A percentile compares a stretch with the other conserved stretches of the same genome.
phyloP scores from a whole-genome alignment of 2,113 vertebrate species.

The Pholis gunnellus region DNA sequence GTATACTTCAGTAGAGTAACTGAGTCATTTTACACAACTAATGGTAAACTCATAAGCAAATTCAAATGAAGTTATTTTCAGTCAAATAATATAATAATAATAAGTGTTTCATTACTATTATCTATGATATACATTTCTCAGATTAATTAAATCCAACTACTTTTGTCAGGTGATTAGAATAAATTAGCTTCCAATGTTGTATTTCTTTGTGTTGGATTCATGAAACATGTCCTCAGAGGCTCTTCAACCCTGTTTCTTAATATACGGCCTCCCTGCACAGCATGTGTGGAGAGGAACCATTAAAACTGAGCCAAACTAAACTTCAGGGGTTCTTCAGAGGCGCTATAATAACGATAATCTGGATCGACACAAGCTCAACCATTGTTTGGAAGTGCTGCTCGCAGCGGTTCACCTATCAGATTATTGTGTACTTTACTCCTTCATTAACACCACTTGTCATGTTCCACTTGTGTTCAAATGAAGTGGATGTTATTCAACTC shows the following conservation, averaged over 20 bases:
- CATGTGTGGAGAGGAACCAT: background rate
- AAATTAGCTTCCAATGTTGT: background rate
- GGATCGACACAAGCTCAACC: background rate
- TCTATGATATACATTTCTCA: background rate
- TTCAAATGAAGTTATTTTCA: background rate
- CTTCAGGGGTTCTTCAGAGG: slow-evolving; percentile 24
- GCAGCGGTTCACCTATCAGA: too few relatives aligned
- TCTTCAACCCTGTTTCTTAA: slow-evolving; percentile 5
- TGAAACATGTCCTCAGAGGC: background rate
- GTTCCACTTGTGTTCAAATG: background rate
- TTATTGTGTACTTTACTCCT: too few relatives aligned
- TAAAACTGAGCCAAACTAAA: slow-evolving; percentile 1
- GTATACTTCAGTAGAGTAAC: background rate
- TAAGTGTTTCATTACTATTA: background rate
- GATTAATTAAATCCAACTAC: background rate
- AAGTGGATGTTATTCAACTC: background rate
- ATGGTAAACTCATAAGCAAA: background rate
- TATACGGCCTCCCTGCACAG: background rate
- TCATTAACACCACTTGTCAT: background rate
- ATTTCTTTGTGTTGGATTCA: background rate
- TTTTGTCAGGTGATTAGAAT: background rate
- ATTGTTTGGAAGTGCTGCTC: background rate
- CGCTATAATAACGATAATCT: background rate
- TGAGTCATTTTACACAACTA: background rate
- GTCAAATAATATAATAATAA: background rate